Evolutionary conservation across 2,113 vertebrate genomes (phyloP), one percentile per base, ranked within the genome.

Genomic region (Protobothrops mucrosquamatus): DNA sequence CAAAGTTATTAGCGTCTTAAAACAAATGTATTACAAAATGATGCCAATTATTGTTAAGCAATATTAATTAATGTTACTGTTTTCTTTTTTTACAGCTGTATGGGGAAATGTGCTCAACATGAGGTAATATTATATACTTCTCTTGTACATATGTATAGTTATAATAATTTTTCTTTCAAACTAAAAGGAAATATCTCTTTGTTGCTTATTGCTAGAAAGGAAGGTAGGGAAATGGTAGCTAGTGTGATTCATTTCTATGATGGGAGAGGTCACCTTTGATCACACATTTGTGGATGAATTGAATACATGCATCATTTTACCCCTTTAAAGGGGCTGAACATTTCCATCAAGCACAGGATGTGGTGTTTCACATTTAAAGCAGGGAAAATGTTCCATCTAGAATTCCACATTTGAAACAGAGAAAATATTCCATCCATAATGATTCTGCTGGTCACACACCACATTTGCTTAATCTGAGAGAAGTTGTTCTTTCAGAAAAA

Each of bases 91-190:
- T 97, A 2, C 96, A 98, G 98, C 98, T 96, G 98, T 98, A 51
- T 98, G 98, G 98, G 98, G 98, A 95, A 98, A 98, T 95, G 97
- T 98, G 85, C 96, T 98, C 96, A 98, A 97, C 93, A 98, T 98
- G 97, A 98, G 98, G 98, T 98, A 98, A 97, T 4, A 54, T 11
- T 29, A 24, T 74, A 8, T 46, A 4, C 20, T 87, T 92, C 15
- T 89, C 5, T 39, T 57, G 2, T 46, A 89, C 48, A 26, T 46
- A 8, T 52, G 1, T 89, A 39, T 23, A 10, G n/a, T 20, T 43
- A 26, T 34, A 69, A n/a, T 88, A 29, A 4, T 69, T 8, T 54
- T 39, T 52, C 39, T 51, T 11, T 14, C 11, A 39, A 22, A 24
- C 52, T 26, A 39, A 51, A 14, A 61, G 74, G 18, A 87, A 52